Percentiles rank a stretch among this genome's conserved stretches.
phyloP scores from a whole-genome alignment of 1,140 invertebrate genomes.

The Phenacoccus solenopsis region DNA sequence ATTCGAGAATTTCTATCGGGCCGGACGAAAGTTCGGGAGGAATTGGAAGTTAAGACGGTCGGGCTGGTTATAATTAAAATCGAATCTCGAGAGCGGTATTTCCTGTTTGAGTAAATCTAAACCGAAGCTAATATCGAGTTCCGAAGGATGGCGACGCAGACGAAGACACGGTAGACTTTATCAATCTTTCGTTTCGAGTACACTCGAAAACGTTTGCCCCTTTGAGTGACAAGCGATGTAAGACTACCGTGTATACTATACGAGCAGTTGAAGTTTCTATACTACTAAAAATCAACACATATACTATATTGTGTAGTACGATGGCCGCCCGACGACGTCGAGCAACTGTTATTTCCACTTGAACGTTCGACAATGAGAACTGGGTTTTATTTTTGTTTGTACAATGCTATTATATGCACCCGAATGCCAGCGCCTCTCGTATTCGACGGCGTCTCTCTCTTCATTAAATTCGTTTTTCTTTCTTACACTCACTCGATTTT shows the following conservation, averaged over 20 bases:
- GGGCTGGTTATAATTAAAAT: background rate
- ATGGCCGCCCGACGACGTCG: background rate
- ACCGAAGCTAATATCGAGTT: slow-evolving; percentile 4
- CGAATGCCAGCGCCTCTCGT: background rate
- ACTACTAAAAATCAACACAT: background rate
- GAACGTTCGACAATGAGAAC: background rate
- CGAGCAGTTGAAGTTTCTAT: background rate
- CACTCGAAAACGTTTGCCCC: background rate
- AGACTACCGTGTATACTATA: background rate
- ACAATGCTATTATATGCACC: slow-evolving; percentile 9
- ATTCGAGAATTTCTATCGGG: no score
- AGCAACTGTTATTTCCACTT: slow-evolving; percentile 17
- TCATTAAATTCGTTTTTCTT: background rate
- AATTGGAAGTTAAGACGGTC: background rate
- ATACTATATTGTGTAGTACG: background rate
- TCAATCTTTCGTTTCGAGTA: background rate
- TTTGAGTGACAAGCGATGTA: background rate
- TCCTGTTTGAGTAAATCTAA: slow-evolving; percentile 3
- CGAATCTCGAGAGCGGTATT: slow-evolving; percentile 2
- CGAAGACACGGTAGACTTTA: background rate
- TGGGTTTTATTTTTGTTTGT: slow-evolving; percentile 10
- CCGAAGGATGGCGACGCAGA: background rate
- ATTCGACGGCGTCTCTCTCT: background rate
- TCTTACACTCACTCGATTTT: background rate
- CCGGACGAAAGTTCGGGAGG: background rate